These are phyloP conservation scores for Megaceryle torquata DNA, from an alignment of 2,113 vertebrate species.

Conservation along the genomic window DNA sequence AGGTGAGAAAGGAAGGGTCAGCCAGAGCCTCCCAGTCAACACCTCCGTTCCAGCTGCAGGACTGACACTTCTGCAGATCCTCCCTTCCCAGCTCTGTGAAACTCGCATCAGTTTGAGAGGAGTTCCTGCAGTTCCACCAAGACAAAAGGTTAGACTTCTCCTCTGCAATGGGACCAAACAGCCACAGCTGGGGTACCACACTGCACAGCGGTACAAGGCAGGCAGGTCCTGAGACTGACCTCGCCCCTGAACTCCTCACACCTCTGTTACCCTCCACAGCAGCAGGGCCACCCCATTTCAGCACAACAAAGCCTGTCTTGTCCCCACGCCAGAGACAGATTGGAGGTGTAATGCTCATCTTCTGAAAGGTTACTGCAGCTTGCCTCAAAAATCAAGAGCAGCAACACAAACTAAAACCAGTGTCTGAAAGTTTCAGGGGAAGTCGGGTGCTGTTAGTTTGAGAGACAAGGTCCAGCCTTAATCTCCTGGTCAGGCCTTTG, in stretches of 20 bases:
- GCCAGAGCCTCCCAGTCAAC: neutral
- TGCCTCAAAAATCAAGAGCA: neutral
- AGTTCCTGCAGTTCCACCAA: neutral
- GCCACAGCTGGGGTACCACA: neutral
- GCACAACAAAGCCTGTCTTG: neutral
- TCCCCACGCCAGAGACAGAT: neutral
- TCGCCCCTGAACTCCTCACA: neutral
- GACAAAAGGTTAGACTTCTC: neutral
- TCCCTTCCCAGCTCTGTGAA: neutral
- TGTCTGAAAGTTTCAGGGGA: neutral
- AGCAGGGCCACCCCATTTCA: neutral
- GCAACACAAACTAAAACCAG: neutral
- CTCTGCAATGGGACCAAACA: neutral
- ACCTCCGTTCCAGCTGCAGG: neutral
- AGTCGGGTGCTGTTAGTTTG: neutral
- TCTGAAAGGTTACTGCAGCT: neutral
- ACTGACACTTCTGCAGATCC: neutral
- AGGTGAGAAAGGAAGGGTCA: neutral
- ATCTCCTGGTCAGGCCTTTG: neutral
- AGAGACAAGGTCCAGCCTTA: neutral
- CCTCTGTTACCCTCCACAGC: neutral
- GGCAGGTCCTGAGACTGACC: neutral
- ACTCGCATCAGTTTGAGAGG: too few species aligned
- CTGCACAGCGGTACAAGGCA: neutral
- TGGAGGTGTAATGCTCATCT: neutral